Base-by-base conservation (phyloP, 2,113 vertebrate species). In the Ceyx melanurus region DNA sequence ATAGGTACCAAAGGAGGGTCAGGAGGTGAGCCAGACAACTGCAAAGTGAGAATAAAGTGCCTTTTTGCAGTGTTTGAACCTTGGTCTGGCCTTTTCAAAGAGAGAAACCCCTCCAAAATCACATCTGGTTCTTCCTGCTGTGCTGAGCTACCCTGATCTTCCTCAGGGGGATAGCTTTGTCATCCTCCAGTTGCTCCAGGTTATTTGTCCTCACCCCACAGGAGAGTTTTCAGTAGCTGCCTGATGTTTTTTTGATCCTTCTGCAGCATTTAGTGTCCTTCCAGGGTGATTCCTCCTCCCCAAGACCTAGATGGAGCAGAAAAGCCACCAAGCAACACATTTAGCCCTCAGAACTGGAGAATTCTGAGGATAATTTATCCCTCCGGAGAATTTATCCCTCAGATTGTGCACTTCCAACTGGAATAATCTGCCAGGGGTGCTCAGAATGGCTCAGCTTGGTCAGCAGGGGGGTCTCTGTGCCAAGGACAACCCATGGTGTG, bases 401-500 rank as follows among this genome's bases (percentile, higher is more conserved):
- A 37, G 37, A 37, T 37, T 37, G 37, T 37, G 28, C 25, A 26
- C 6, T 66, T 22, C 9, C 4, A 13, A 7, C 2, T 45, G 40
- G 8, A 65, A 43, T 20, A 64, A 76, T 64, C 35, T 64, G 17
- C 40, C 35, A 9, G 17, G 13, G 46, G 11, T 53, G 28, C 21
- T 46, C 2, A 0, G 31, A 31, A n/a, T 46, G 68, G 21, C 40
- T 60, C 19, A 12, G 58, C 37, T 1, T n/a, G 42, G 5, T 58
- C 57, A 10, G 25, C 11, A 31, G 3, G 20, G 31, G 28, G 21
- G 12, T 25, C 51, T 66, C 50, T 31, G 11, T 13, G 65, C 25
- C 33, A 45, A 82, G 60, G 35, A n/a, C 8, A 22, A 35, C 5
- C 40, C 57, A 12, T 0, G 2, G 14, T 1, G 1, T n/a, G 60